phyloP scores from a whole-genome alignment of 2,888 invertebrate genomes.

The Nemurella pictetii region DNA sequence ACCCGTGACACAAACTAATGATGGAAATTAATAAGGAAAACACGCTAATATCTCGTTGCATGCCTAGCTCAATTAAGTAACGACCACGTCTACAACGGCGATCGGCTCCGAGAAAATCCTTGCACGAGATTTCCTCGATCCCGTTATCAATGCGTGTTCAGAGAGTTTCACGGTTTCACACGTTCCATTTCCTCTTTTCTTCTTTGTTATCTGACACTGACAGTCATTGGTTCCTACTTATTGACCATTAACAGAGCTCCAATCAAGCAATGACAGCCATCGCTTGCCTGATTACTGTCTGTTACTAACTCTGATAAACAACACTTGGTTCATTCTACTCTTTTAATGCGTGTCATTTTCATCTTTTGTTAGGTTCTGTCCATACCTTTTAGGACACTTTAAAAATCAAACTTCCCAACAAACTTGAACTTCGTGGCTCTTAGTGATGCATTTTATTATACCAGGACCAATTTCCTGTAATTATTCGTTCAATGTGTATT shows the following conservation, averaged over 20 bases:
- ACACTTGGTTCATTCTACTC: not conserved
- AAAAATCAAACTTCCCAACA: not conserved
- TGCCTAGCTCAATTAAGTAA: not conserved
- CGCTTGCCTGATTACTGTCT: too few relatives aligned
- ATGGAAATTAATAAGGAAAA: conserved; percentile 8
- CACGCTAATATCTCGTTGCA: not conserved
- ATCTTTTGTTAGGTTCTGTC: not conserved
- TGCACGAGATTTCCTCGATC: not conserved
- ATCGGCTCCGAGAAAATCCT: not conserved
- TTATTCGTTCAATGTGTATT: not conserved
- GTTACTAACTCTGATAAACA: not conserved
- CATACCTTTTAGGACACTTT: not conserved
- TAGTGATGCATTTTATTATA: not conserved
- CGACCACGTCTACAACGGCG: not conserved
- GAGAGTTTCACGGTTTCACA: not conserved
- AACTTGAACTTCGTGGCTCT: not conserved
- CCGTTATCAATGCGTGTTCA: not conserved
- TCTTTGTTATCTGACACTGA: not conserved
- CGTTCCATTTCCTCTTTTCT: not conserved
- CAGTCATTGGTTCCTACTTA: not conserved
- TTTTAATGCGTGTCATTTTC: not conserved
- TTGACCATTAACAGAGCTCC: not conserved
- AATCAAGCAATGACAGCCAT: not conserved
- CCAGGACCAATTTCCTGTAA: not conserved
- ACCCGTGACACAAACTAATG: not conserved